phyloP scores from a whole-genome alignment of 2,113 vertebrate species.

The Sapajus apella region DNA sequence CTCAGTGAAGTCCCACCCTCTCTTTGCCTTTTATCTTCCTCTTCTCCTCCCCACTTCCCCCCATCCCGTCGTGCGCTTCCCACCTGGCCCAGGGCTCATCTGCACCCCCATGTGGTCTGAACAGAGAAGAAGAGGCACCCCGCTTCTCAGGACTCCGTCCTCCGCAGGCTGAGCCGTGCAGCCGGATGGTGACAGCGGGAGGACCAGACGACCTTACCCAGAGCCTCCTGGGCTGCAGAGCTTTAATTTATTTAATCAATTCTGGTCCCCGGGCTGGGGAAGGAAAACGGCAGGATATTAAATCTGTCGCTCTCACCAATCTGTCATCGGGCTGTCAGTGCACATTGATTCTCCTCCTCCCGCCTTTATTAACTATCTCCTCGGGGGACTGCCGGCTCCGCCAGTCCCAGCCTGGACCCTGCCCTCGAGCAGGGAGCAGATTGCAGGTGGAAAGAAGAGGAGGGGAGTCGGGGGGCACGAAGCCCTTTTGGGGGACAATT shows the following conservation, averaged over 20 bases:
- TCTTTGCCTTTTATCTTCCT: background rate
- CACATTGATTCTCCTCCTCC: constrained; percentile 79
- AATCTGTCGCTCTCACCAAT: constrained; percentile 83
- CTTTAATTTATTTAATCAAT: constrained; percentile 87
- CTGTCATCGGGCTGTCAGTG: constrained; percentile 83
- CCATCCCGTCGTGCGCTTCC: fast-evolving
- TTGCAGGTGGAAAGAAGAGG: background rate
- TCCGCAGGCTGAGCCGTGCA: background rate
- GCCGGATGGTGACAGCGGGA: background rate
- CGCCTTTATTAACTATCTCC: constrained; percentile 82
- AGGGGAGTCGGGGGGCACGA: fast-evolving
- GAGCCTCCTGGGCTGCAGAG: constrained; percentile 46
- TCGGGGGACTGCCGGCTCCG: constrained; percentile 26
- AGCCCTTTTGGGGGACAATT: constrained; percentile 34
- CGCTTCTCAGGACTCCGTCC: background rate
- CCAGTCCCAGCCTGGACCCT: background rate
- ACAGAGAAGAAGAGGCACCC: background rate
- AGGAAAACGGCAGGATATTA: constrained; percentile 84
- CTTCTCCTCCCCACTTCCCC: no score
- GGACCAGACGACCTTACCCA: constrained; percentile 73
- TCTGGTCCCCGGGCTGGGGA: constrained; percentile 80
- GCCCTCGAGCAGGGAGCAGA: constrained; percentile 15
- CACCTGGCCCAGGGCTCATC: background rate
- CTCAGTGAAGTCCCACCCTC: background rate
- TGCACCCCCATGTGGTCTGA: fast-evolving